Conservation (phyloP, 92 coral and sea anemone genomes). For the Montipora capitata region DNA sequence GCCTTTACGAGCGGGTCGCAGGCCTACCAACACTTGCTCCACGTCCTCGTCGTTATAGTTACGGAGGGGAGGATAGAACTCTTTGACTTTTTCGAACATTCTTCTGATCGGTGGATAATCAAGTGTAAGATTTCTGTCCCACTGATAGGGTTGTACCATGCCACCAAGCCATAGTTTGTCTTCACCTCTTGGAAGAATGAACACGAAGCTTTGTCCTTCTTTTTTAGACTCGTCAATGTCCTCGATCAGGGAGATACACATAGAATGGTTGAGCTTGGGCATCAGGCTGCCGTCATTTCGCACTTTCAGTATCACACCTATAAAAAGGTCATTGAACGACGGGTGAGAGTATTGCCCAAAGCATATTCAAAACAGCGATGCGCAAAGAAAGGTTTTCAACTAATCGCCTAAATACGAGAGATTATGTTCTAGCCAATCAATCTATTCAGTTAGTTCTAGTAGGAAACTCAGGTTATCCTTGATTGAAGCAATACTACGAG, state of each 20-base stretch:
- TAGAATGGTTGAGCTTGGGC: constrained; percentile 54
- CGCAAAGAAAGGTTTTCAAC: no score
- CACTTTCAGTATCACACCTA: constrained; percentile 43
- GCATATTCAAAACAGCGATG: no score
- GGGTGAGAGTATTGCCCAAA: no score
- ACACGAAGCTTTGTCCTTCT: constrained; percentile 56
- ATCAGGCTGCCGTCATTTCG: constrained; percentile 48
- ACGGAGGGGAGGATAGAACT: constrained; percentile 61
- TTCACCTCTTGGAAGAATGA: constrained; percentile 55
- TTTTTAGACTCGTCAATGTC: constrained; percentile 54
- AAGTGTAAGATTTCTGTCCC: constrained; percentile 51
- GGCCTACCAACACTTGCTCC: constrained; percentile 49
- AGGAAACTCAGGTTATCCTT: no score
- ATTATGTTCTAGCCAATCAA: no score
- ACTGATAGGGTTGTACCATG: constrained; percentile 51
- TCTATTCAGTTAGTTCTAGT: no score
- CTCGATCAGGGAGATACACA: constrained; percentile 48
- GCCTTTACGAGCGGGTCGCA: constrained; percentile 61
- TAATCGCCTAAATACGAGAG: no score
- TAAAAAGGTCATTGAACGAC: no score
- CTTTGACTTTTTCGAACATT: constrained; percentile 56
- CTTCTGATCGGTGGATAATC: constrained; percentile 59
- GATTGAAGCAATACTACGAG: no score
- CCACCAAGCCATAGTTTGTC: constrained; percentile 59
- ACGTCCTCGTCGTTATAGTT: constrained; percentile 52